phyloP scores from a whole-genome alignment of 2,888 invertebrate species.

The Melanargia galathea region DNA sequence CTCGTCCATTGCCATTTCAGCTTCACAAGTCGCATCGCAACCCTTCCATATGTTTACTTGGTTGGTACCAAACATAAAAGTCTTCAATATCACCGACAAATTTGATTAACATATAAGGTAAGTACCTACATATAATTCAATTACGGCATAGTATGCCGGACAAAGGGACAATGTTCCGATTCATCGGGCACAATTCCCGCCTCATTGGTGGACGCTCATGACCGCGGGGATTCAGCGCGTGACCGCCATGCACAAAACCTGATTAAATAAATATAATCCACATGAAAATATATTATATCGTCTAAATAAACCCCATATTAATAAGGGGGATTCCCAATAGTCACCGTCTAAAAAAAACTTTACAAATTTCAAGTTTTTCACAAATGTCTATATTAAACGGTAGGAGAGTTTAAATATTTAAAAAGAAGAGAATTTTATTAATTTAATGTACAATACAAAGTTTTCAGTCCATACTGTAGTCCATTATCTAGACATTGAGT shows the following conservation, averaged over 20 bases:
- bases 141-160: not conserved
- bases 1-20: too few relatives aligned
- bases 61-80: not conserved
- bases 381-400: too few relatives aligned
- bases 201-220: not conserved
- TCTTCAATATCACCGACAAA: not conserved
- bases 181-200: not conserved
- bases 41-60: too few relatives aligned
- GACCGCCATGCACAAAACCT: not conserved
- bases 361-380: too few relatives aligned
- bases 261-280: too few relatives aligned
- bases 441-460: not conserved
- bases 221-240: conserved; percentile 8
- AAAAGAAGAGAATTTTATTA: not conserved
- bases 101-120: not conserved
- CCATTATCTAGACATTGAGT: not conserved
- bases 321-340: too few relatives aligned
- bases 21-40: too few relatives aligned
- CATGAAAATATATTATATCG: too few relatives aligned
- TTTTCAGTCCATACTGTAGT: not conserved
- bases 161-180: conserved; percentile 13
- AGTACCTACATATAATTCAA: conserved; percentile 3
- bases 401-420: too few relatives aligned
- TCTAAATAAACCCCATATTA: too few relatives aligned
- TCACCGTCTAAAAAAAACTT: too few relatives aligned